These are phyloP conservation scores for Platysternon megacephalum DNA, from an alignment of 2,113 vertebrate species.

Conservation along the genomic window DNA sequence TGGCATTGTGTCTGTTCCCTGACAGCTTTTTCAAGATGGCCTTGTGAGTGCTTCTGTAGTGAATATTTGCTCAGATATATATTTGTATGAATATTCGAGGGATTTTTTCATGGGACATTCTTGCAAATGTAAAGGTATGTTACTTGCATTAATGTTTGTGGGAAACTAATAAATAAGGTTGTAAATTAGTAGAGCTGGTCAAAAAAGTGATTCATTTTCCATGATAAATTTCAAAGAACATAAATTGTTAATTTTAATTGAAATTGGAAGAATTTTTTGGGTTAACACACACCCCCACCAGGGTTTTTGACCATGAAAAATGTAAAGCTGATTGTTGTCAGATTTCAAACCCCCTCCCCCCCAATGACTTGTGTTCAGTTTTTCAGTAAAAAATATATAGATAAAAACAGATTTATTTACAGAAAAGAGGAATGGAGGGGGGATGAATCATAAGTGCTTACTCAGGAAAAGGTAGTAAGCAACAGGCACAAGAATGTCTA, in stretches of 20 bases:
- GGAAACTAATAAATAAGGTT: neutral
- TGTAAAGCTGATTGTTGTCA: neutral
- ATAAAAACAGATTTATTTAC: neutral
- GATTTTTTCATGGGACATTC: neutral
- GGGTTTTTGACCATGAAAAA: neutral
- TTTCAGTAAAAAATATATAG: neutral
- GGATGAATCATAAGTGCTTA: neutral
- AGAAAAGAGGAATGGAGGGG: neutral
- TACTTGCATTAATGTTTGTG: neutral
- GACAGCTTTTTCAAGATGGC: neutral
- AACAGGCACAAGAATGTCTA: neutral
- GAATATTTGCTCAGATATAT: neutral
- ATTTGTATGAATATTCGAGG: neutral
- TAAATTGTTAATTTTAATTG: neutral
- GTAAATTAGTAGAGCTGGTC: neutral
- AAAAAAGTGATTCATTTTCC: neutral
- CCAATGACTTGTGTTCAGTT: neutral
- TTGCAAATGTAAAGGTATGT: neutral
- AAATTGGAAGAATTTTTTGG: neutral
- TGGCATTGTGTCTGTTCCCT: neutral
- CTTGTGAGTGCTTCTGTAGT: neutral
- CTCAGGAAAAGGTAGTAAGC: neutral
- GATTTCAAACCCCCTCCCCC: neutral
- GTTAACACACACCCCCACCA: neutral
- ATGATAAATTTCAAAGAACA: neutral